Evolutionary conservation across 2,888 invertebrate species (phyloP).

Genomic region (Polietes domitor): DNA sequence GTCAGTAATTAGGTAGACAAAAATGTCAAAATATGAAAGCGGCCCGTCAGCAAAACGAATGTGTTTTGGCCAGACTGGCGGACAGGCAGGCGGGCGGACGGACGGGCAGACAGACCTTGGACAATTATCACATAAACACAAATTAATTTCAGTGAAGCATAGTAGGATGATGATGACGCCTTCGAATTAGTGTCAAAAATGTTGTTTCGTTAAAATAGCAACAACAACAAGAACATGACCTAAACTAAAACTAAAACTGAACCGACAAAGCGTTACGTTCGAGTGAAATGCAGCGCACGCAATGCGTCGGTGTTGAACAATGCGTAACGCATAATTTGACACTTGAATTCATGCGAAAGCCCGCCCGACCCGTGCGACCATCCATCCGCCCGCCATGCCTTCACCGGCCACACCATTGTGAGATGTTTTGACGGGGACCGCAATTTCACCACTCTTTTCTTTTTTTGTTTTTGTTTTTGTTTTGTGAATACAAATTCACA

Average conservation of each 20-base stretch:
- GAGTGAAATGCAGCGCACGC: slow-evolving; percentile 44
- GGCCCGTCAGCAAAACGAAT: neutral
- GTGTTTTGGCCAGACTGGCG: slow-evolving; percentile 5
- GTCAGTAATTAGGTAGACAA: neutral
- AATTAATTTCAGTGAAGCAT: slow-evolving; percentile 58
- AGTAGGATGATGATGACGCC: slow-evolving; percentile 27
- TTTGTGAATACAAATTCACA: too few species aligned
- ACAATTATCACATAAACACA: slow-evolving; percentile 36
- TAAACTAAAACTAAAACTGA: too few species aligned
- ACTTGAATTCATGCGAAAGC: slow-evolving; percentile 23
- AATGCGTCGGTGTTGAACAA: slow-evolving; percentile 55
- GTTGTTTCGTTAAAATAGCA: slow-evolving; percentile 1
- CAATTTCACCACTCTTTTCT: neutral
- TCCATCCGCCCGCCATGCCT: neutral
- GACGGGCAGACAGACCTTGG: slow-evolving; percentile 10
- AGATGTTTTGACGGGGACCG: neutral
- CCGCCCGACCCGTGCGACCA: too few species aligned
- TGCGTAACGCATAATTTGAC: slow-evolving; percentile 63
- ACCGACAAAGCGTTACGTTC: slow-evolving; percentile 7
- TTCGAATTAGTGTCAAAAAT: slow-evolving; percentile 58
- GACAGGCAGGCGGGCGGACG: neutral
- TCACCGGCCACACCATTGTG: neutral
- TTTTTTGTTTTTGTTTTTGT: neutral
- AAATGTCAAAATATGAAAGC: slow-evolving; percentile 20
- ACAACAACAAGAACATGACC: slow-evolving; percentile 6